Evolutionary conservation across 1,140 invertebrate genomes (phyloP), one percentile per base, ranked within the genome.

Genomic region (Planococcus citri): DNA sequence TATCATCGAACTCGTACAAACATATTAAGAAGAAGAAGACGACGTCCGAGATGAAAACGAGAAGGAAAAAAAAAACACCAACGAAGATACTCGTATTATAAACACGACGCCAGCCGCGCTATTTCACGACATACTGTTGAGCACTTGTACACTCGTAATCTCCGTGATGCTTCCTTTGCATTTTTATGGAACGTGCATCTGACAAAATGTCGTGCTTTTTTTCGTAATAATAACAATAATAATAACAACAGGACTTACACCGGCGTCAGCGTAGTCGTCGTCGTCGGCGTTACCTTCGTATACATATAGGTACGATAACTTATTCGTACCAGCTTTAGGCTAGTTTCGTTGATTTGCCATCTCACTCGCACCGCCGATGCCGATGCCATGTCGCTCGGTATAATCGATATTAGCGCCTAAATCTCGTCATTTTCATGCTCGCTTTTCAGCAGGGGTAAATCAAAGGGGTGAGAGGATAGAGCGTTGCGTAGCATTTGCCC

Each of bases 131-230:
- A 51, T 51, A 51, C 41, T 20, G 41, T 51, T 51, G n/a, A 51
- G 41, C 41, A 51, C 41, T 17, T 51, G 4, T 33, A 51, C 41
- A 51, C 41, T 17, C 17, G 4, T 33, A 51, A 20, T 20, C 41
- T 6, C 6, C 41, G 41, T 51, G 41, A 51, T 51, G 41, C 41
- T 51, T 51, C 41, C 41, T 51, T 51, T 51, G 41, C 41, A 51
- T 51, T 37, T n/a, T n/a, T 51, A 51, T 20, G 10, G 41, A 51
- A 51, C 41, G 41, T 51, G 41, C 41, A 51, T 51, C 41, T 51
- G 41, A 51, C 41, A 51, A 51, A 51, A 51, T 51, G 41, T 51
- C 41, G 41, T 51, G 41, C 41, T 51, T 51, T 51, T 51, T n/a
- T n/a, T n/a, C n/a, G 41, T 51, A 4, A 17, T 51, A 51, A 51